A percentile compares a stretch with the other conserved stretches of the same genome.
phyloP scores from a whole-genome alignment of 2,888 invertebrate species.

The Helleia helle region DNA sequence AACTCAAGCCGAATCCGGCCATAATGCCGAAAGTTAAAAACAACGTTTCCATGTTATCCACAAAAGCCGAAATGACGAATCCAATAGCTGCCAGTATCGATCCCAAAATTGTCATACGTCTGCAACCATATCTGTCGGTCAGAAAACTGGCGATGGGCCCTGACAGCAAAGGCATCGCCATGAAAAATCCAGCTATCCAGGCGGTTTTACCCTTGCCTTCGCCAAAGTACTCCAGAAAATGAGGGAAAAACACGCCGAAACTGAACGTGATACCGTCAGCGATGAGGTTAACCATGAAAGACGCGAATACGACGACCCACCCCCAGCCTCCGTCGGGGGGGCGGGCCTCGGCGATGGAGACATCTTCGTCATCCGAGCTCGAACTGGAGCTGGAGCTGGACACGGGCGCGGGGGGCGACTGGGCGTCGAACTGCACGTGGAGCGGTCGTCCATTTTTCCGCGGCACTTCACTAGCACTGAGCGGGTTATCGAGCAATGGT shows the following conservation, averaged over 20 bases:
- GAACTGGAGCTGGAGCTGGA: conserved; percentile 55
- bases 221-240: conserved; percentile 88
- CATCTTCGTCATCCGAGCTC: conserved; percentile 76
- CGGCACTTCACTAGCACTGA: conserved; percentile 32
- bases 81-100: conserved; percentile 83
- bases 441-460: conserved; percentile 55
- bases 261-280: conserved; percentile 95
- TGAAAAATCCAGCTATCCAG: conserved; percentile 92
- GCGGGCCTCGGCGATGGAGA: conserved; percentile 77
- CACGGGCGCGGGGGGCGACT: conserved; percentile 52
- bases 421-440: conserved; percentile 76
- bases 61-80: conserved; percentile 84
- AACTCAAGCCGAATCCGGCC: conserved; percentile 87
- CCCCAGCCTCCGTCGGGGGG: conserved; percentile 95
- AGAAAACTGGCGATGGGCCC: conserved; percentile 90
- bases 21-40: conserved; percentile 88
- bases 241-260: conserved; percentile 91
- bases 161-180: conserved; percentile 91
- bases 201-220: conserved; percentile 90
- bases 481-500: conserved; percentile 44
- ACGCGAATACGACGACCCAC: conserved; percentile 92
- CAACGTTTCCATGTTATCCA: conserved; percentile 83
- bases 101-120: conserved; percentile 84
- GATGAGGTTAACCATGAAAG: conserved; percentile 91
- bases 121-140: conserved; percentile 88